phyloP scores from a whole-genome alignment of 2,113 vertebrate genomes.

The Microcebus griseorufus region DNA sequence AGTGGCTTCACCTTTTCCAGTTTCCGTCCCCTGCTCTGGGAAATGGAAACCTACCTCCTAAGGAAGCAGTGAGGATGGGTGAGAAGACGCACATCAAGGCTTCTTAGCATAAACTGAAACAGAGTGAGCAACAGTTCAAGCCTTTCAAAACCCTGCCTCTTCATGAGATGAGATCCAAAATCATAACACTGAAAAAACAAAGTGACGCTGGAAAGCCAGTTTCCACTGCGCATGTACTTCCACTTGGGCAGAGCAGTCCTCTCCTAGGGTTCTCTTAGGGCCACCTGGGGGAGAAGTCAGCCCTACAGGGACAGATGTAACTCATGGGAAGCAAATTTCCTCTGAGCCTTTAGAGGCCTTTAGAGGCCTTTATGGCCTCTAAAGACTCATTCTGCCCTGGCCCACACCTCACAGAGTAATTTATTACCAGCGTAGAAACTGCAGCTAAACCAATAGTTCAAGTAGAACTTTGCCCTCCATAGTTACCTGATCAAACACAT shows the following conservation, averaged over 20 bases:
- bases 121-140: neutral
- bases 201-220: neutral
- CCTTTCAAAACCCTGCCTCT: neutral
- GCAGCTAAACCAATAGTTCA: neutral
- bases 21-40: neutral
- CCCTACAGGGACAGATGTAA: accelerated
- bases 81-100: neutral
- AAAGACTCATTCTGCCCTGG: neutral
- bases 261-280: neutral
- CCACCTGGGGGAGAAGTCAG: neutral
- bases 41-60: neutral
- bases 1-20: neutral
- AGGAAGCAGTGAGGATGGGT: neutral
- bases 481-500: neutral
- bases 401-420: neutral
- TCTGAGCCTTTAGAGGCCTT: neutral
- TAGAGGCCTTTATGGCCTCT: neutral
- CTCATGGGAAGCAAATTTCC: neutral
- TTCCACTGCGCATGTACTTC: neutral
- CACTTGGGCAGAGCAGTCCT: neutral
- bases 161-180: neutral
- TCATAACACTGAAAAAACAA: neutral
- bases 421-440: neutral
- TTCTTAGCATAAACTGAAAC: neutral
- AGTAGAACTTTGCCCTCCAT: neutral